A percentile compares a stretch with the other conserved stretches of the same genome.
phyloP scores from a whole-genome alignment of 2,113 vertebrate species.

The Heterochromis multidens region DNA sequence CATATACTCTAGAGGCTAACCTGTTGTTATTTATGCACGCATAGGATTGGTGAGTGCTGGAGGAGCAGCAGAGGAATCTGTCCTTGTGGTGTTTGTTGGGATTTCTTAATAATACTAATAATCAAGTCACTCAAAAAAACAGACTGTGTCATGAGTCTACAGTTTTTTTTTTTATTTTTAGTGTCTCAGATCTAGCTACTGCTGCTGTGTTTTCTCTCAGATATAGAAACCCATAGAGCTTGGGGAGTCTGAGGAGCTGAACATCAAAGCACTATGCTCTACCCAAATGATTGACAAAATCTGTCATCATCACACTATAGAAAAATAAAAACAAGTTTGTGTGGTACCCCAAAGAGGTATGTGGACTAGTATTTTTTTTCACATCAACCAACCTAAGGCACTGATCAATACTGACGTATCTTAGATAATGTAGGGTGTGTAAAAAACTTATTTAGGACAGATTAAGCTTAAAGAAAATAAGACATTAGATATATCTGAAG shows the following conservation, averaged over 20 bases:
- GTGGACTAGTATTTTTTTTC: neutral
- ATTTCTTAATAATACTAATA: neutral
- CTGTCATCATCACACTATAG: neutral
- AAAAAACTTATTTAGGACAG: neutral
- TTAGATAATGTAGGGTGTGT: neutral
- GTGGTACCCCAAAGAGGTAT: neutral
- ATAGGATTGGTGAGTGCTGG: neutral
- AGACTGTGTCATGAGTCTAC: neutral
- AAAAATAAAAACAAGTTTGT: neutral
- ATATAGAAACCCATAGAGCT: neutral
- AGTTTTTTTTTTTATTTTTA: neutral
- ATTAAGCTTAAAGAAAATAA: neutral
- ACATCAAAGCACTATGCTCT: slow-evolving; percentile 4
- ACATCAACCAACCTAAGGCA: neutral
- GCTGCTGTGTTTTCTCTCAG: neutral
- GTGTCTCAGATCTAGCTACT: neutral
- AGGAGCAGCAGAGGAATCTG: neutral
- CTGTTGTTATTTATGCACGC: neutral
- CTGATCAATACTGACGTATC: neutral
- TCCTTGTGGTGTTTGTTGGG: neutral
- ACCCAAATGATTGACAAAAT: neutral
- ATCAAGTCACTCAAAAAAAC: neutral
- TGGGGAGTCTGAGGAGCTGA: neutral
- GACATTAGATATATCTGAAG: neutral
- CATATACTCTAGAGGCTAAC: slow-evolving; percentile 5